Evolutionary conservation across 1,140 invertebrate genomes (phyloP).

Genomic region (Ericerus pela): DNA sequence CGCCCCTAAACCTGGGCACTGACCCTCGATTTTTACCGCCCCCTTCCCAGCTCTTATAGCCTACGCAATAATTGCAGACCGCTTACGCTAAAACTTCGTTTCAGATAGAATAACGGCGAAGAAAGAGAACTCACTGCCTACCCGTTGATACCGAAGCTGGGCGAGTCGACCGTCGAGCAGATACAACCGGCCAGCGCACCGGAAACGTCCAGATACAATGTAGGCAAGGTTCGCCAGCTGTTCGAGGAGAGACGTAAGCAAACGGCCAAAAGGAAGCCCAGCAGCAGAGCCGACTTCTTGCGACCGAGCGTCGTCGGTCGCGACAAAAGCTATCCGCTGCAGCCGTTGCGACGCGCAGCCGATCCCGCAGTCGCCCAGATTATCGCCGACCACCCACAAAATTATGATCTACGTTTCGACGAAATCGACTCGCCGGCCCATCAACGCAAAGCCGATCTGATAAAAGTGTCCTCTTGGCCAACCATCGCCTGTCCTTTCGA

Average conservation of each 20-base stretch:
- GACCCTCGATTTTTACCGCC: too few relatives aligned
- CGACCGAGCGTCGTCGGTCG: constrained; percentile 20
- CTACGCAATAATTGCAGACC: too few relatives aligned
- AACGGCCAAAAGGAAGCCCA: not conserved
- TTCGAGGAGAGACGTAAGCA: constrained; percentile 20
- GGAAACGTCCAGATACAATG: not conserved
- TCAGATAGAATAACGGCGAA: too few relatives aligned
- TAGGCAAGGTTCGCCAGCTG: constrained; percentile 22
- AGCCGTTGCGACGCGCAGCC: constrained; percentile 23
- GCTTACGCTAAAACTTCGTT: too few relatives aligned
- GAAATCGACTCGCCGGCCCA: not conserved
- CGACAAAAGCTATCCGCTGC: constrained; percentile 28
- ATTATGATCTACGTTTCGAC: not conserved
- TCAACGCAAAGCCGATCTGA: not conserved
- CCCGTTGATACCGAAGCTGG: not conserved
- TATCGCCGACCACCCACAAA: not conserved
- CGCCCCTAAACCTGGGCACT: too few relatives aligned
- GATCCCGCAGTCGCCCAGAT: constrained; percentile 1
- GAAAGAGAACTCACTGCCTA: too few relatives aligned
- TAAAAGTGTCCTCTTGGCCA: not conserved
- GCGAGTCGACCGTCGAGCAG: not conserved
- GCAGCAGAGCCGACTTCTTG: constrained; percentile 6
- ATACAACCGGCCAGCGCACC: not conserved
- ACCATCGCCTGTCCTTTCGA: too few relatives aligned
- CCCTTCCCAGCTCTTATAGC: too few relatives aligned